Evolutionary conservation across 2,797 vertebrate genomes (phyloP), one percentile per base, ranked within the genome.

Genomic region (Nannoperca obscura): DNA sequence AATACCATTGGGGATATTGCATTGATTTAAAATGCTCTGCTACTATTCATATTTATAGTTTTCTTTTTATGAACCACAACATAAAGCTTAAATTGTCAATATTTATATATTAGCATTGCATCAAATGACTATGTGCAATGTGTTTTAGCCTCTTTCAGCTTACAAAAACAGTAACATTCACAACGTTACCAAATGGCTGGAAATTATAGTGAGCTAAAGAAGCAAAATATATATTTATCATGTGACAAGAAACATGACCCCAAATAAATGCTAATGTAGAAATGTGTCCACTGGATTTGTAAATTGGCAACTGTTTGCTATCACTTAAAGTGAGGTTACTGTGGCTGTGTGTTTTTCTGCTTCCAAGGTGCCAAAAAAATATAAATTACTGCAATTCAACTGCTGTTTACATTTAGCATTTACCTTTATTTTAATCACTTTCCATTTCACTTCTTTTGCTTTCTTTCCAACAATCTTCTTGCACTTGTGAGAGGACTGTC

Each of bases 371-470:
- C 36, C 5, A 30, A 36, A 52, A 30, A 11, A 59, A 54, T 7
- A 49, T 61, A 27, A 38, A 74, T 84, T 62, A 67, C 54, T 15
- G 17, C 46, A 71, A 54, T 3, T 70, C 47, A 46, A 52, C n/a
- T 47, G 15, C 34, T 61, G 13, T 63, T 53, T 19, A 59, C 49
- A 58, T 22, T 77, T 42, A 46, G 9, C 50, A 12, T 52, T 55
- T 71, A 13, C 32, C 40, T 69, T 78, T 38, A 24, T 76, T 60
- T 61, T 47, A 84, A 76, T 76, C 50, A 60, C 55, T 49, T 67
- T 71, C n/a, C 15, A 40, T 74, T 76, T 58, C 2, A 44, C 27
- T 46, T 68, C 10, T 42, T 27, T 50, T 71, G 20, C 27, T 13
- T 7, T 30, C 19, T 64, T 70, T 68, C 50, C 22, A 42, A 17